Conservation (phyloP, 1,140 invertebrate species). For the Eciton burchellii region DNA sequence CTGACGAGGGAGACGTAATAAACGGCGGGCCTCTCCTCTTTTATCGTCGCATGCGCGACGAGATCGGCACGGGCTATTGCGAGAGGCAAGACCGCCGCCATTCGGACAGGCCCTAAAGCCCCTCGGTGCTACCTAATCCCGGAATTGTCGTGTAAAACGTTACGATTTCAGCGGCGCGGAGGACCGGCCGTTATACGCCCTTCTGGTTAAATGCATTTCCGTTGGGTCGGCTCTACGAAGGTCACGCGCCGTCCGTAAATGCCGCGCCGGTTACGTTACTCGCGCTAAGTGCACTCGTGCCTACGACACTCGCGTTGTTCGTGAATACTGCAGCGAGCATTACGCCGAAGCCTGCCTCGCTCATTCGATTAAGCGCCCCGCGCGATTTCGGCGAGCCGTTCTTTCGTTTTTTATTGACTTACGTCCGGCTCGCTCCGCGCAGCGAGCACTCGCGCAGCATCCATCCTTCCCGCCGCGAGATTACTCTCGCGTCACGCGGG, state of each 20-base stretch:
- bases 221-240: conserved; percentile 34
- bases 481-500: too few relatives aligned
- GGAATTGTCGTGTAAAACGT: conserved; percentile 56
- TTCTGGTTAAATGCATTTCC: conserved; percentile 54
- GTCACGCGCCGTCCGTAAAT: conserved; percentile 40
- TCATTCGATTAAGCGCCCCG: conserved; percentile 6
- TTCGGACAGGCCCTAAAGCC: conserved; percentile 47
- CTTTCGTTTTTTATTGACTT: conserved; percentile 28
- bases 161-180: conserved; percentile 37
- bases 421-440: neutral
- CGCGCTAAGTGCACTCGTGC: conserved; percentile 45
- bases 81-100: conserved; percentile 26
- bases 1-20: conserved; percentile 56
- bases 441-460: too few relatives aligned
- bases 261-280: conserved; percentile 17
- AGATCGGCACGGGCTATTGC: conserved; percentile 33
- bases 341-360: neutral
- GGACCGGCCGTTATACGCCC: conserved; percentile 10
- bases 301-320: neutral
- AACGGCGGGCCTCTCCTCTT: conserved; percentile 49
- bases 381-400: conserved; percentile 9
- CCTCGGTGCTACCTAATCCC: conserved; percentile 47
- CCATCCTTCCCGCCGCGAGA: too few relatives aligned
- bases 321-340: conserved; percentile 40
- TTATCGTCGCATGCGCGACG: conserved; percentile 45